phyloP scores from a whole-genome alignment of 1,140 invertebrate genomes.

The Chionoecetes opilio region DNA sequence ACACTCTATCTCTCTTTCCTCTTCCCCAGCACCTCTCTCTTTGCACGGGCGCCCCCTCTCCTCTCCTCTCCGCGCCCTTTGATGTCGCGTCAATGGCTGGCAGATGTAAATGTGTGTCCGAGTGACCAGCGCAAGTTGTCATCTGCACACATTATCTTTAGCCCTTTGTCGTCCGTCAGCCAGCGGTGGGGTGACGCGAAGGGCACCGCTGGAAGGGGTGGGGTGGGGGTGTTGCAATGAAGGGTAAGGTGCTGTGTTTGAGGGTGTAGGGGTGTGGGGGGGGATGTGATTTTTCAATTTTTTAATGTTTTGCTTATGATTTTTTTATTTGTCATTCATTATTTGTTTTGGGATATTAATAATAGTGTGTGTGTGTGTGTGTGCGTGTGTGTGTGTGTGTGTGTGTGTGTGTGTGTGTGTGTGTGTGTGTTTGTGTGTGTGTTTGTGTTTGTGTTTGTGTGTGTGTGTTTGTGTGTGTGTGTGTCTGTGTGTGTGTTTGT shows the following conservation, averaged over 20 bases:
- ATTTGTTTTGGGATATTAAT: not conserved
- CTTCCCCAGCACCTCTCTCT: not conserved
- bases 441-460: no score
- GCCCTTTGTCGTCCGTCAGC: constrained; percentile 38
- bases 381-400: not conserved
- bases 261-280: not conserved
- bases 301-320: not conserved
- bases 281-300: not conserved
- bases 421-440: no score
- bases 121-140: constrained; percentile 51
- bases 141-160: constrained; percentile 59
- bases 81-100: constrained; percentile 55
- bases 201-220: not conserved
- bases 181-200: not conserved
- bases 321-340: not conserved
- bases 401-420: not conserved
- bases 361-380: no score
- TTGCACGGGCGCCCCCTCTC: constrained; percentile 11
- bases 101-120: constrained; percentile 64
- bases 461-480: no score
- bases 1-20: not conserved
- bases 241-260: not conserved
- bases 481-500: no score
- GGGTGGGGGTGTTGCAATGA: not conserved
- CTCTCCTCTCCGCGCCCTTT: constrained; percentile 21